phyloP scores from a whole-genome alignment of 2,797 vertebrate genomes.

The Phataginus tricuspis region DNA sequence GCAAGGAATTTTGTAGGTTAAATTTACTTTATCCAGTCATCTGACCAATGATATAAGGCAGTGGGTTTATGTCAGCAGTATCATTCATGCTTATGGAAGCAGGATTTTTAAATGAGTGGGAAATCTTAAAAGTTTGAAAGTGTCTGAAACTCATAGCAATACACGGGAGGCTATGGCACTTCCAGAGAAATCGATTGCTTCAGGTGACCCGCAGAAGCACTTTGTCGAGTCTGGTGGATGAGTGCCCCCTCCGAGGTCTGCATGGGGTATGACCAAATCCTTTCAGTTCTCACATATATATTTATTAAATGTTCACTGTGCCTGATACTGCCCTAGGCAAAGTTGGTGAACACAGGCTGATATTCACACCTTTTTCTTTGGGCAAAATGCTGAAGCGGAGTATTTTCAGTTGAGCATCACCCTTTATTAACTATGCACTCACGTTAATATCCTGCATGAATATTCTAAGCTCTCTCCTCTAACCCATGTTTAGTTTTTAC shows the following conservation, averaged over 20 bases:
- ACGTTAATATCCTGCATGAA: accelerated
- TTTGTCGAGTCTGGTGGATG: background rate
- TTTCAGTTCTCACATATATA: accelerated
- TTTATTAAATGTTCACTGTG: accelerated
- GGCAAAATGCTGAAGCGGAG: background rate
- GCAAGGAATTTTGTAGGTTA: background rate
- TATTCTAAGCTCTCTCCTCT: background rate
- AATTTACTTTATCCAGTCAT: background rate
- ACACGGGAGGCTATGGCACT: accelerated
- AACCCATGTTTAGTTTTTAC: background rate
- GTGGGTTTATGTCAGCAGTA: background rate
- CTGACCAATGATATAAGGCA: accelerated
- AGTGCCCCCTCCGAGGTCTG: background rate
- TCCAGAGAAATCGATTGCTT: no score
- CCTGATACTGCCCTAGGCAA: background rate
- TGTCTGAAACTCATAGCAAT: no score
- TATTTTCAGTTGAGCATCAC: accelerated
- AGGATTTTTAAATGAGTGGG: background rate
- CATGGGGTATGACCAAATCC: accelerated
- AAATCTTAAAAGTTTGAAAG: background rate
- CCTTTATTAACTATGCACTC: no score
- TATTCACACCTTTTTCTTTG: no score
- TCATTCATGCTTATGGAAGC: accelerated
- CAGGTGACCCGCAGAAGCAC: background rate
- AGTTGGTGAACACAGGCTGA: background rate